These are phyloP conservation scores for Telmatochromis brachygnathus DNA, from an alignment of 2,113 vertebrate species.

Conservation along the genomic window DNA sequence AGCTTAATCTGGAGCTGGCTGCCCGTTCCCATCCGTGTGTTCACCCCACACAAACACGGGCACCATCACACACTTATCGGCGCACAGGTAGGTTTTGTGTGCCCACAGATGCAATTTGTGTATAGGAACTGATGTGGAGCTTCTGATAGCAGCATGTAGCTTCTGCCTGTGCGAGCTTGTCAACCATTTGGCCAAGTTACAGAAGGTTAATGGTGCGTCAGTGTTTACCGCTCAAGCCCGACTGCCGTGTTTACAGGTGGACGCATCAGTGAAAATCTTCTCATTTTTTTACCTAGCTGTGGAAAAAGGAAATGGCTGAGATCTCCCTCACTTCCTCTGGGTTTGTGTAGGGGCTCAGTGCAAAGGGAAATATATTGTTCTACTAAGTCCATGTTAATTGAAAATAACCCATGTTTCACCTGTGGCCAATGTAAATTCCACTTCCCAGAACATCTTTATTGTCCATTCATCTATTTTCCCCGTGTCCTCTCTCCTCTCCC, in stretches of 20 bases:
- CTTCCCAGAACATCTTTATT: constrained; percentile 48
- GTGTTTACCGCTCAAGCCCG: constrained; percentile 17
- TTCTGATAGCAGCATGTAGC: constrained; percentile 3
- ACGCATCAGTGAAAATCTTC: neutral
- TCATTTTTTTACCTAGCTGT: neutral
- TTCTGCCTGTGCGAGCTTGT: neutral
- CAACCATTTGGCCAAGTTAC: constrained; percentile 17
- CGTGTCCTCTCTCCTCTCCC: constrained; percentile 25
- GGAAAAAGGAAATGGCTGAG: neutral
- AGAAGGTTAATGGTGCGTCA: constrained; percentile 13
- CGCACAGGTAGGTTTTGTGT: neutral
- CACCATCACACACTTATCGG: neutral
- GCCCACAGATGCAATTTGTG: neutral
- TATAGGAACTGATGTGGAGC: neutral
- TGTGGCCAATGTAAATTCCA: constrained; percentile 43
- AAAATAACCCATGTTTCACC: constrained; percentile 49
- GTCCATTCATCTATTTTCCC: constrained; percentile 40
- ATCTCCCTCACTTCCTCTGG: neutral
- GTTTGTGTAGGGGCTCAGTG: neutral
- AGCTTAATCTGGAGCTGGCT: constrained; percentile 56
- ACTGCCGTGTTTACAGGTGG: constrained; percentile 22
- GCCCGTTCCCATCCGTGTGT: constrained; percentile 1
- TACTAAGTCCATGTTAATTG: constrained; percentile 36
- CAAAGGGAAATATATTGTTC: constrained; percentile 34
- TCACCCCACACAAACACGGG: neutral